Conservation (phyloP, 1,140 invertebrate genomes). For the Drosophila chauvacae region DNA sequence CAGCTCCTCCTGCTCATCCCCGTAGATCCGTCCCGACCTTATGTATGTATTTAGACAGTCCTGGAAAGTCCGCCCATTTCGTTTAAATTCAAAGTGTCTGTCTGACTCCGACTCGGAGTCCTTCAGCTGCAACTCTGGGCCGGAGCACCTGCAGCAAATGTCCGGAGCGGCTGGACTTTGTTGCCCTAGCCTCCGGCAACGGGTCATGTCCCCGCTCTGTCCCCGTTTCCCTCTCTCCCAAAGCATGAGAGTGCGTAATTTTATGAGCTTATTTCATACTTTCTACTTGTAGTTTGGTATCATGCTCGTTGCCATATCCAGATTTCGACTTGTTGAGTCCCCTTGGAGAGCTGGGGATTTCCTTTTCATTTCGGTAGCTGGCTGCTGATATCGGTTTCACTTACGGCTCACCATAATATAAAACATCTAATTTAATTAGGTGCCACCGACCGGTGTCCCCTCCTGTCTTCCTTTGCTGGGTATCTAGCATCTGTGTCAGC, state of each 20-base stretch:
- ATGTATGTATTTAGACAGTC: conserved; percentile 65
- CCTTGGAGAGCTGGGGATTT: conserved; percentile 14
- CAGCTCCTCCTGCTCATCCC: conserved; percentile 13
- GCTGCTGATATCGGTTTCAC: conserved; percentile 58
- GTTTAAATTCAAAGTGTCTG: conserved; percentile 57
- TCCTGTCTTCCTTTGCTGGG: background rate
- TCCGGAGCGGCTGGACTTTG: conserved; percentile 56
- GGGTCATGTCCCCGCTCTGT: background rate
- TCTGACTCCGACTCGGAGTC: conserved; percentile 9
- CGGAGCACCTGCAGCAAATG: conserved; percentile 68
- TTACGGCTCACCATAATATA: conserved; percentile 33
- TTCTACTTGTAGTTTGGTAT: conserved; percentile 70
- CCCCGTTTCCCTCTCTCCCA: background rate
- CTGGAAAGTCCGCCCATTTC: conserved; percentile 33
- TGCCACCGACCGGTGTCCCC: conserved; percentile 32
- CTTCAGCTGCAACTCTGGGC: conserved; percentile 54
- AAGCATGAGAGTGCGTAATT: conserved; percentile 54
- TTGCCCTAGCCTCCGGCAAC: conserved; percentile 39
- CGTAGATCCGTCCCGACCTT: conserved; percentile 30
- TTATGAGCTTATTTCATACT: conserved; percentile 80
- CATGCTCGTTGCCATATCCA: conserved; percentile 59
- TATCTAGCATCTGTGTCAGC: conserved; percentile 18
- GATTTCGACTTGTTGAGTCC: conserved; percentile 76
- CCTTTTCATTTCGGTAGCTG: conserved; percentile 21
- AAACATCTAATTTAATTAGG: conserved; percentile 73